Conservation (phyloP, 2,888 invertebrate genomes). For the Metalampra italica region DNA sequence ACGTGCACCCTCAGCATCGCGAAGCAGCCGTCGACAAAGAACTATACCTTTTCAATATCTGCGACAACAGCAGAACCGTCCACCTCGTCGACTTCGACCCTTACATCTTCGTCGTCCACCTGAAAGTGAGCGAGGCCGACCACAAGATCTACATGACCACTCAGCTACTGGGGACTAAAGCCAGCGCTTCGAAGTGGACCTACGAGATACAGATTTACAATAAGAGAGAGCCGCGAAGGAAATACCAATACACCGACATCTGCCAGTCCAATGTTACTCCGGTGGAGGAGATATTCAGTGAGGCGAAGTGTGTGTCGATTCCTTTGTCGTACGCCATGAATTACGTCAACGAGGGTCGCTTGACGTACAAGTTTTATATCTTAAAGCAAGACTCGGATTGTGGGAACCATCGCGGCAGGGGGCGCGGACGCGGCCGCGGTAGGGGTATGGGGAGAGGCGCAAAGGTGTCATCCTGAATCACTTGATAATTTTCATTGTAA, state of each 20-base stretch:
- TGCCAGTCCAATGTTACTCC: constrained; percentile 33
- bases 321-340: constrained; percentile 28
- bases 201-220: constrained; percentile 59
- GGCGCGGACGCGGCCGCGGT: constrained; percentile 8
- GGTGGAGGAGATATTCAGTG: constrained; percentile 29
- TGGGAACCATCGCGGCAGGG: constrained; percentile 6
- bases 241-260: constrained; percentile 34
- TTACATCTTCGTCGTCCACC: constrained; percentile 46
- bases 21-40: constrained; percentile 41
- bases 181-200: constrained; percentile 51
- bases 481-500: background rate
- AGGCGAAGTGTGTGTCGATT: constrained; percentile 35
- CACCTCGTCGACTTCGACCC: constrained; percentile 34
- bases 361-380: constrained; percentile 39
- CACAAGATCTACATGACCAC: constrained; percentile 40
- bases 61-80: constrained; percentile 25
- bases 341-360: constrained; percentile 17
- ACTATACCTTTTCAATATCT: constrained; percentile 30
- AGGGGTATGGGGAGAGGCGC: constrained; percentile 2
- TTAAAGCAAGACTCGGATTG: constrained; percentile 16
- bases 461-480: background rate
- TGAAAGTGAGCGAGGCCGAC: constrained; percentile 30
- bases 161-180: constrained; percentile 26
- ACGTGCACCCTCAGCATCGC: constrained; percentile 34
- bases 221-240: constrained; percentile 46